phyloP scores from a whole-genome alignment of 2,888 invertebrate genomes.

The Pristionchus entomophagus region DNA sequence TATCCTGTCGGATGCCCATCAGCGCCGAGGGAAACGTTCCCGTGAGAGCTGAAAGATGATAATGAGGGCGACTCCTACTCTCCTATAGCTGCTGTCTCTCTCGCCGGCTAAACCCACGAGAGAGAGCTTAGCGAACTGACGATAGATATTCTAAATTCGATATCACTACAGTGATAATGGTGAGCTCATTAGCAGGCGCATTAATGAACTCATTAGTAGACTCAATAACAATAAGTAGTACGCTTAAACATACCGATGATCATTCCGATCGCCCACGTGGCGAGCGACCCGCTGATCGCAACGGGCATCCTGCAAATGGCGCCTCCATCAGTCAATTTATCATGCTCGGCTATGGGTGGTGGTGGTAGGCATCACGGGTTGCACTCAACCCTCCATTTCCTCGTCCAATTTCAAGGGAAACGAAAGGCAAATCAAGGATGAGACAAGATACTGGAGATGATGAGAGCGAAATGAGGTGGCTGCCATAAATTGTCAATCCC shows the following conservation, averaged over 20 bases:
- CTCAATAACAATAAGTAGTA: neutral
- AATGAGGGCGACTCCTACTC: too few species aligned
- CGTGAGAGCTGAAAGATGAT: slow-evolving; percentile 65
- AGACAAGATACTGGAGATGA: too few species aligned
- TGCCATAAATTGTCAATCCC: too few species aligned
- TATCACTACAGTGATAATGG: too few species aligned
- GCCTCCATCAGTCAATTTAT: neutral
- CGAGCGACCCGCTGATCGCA: slow-evolving; percentile 66
- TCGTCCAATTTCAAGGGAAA: too few species aligned
- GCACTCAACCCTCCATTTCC: neutral
- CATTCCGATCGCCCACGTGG: slow-evolving; percentile 71
- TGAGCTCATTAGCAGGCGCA: neutral
- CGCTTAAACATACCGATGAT: slow-evolving; percentile 53
- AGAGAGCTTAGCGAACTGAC: too few species aligned
- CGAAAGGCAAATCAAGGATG: too few species aligned
- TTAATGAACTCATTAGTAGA: neutral
- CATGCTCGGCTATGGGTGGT: neutral
- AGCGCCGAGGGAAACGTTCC: slow-evolving; percentile 67
- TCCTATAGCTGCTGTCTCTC: too few species aligned
- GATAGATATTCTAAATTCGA: too few species aligned
- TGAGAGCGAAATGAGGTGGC: too few species aligned
- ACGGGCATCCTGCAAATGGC: slow-evolving; percentile 65
- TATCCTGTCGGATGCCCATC: slow-evolving; percentile 63
- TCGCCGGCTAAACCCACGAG: too few species aligned
- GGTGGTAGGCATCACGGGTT: too few species aligned